These are phyloP conservation scores for Acronicta psi DNA, from an alignment of 2,888 invertebrate genomes.

Conservation along the genomic window DNA sequence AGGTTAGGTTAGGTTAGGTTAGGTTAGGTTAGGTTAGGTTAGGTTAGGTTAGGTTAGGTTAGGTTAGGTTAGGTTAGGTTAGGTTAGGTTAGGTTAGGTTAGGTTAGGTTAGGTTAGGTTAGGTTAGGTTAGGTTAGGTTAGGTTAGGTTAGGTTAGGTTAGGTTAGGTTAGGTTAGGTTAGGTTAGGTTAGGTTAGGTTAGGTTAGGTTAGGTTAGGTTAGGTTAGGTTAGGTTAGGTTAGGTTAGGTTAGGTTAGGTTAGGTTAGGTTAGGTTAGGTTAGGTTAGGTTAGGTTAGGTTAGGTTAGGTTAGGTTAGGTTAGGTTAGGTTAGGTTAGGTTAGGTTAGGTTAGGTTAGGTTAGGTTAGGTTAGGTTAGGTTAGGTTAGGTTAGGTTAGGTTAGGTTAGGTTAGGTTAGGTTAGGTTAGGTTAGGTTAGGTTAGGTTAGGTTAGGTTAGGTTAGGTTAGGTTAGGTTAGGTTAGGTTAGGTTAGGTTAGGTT, in stretches of 20 bases:
- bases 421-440: slow-evolving; percentile 31
- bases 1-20: slow-evolving; percentile 15
- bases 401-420: slow-evolving; percentile 31
- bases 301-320: slow-evolving; percentile 27
- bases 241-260: slow-evolving; percentile 19
- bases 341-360: slow-evolving; percentile 12
- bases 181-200: slow-evolving; percentile 18
- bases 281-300: slow-evolving; percentile 26
- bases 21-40: slow-evolving; percentile 14
- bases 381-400: slow-evolving; percentile 27
- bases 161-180: slow-evolving; percentile 19
- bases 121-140: slow-evolving; percentile 9
- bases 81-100: slow-evolving; percentile 14
- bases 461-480: slow-evolving; percentile 37
- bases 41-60: slow-evolving; percentile 14
- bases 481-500: slow-evolving; percentile 28
- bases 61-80: slow-evolving; percentile 15
- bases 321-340: slow-evolving; percentile 26
- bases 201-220: slow-evolving; percentile 14
- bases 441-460: slow-evolving; percentile 36
- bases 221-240: slow-evolving; percentile 18
- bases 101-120: slow-evolving; percentile 21
- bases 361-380: slow-evolving; percentile 27
- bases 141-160: slow-evolving; percentile 19
- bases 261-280: slow-evolving; percentile 22